Base-by-base conservation (phyloP, 2,113 vertebrate species). In the Gobio gobio region DNA sequence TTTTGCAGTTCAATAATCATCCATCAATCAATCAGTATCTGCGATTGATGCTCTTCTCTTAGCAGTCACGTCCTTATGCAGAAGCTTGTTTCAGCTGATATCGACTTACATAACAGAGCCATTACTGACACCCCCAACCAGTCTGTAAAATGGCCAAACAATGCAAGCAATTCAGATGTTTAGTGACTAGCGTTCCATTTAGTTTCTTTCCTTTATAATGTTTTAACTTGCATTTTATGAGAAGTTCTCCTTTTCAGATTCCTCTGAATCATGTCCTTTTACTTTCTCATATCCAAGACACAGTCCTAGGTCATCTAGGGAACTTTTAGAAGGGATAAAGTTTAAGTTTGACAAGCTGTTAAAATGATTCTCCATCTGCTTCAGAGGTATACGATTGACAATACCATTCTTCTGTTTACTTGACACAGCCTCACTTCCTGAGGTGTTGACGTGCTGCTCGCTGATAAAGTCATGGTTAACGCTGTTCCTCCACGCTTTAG, bases 341-440 rank as follows among this genome's bases (percentile, higher is more conserved):
- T 5, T 20, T 43, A 75, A 51, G n/a, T 66, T 22, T 64, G 45
- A 20, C 12, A 47, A 74, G 43, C 47, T 36, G 70, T 78, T 56
- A 16, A 29, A 51, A 75, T 7, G 7, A 45, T 10, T 47, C 70
- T 29, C 22, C 14, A 63, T 3, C 43, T 64, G 26, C 51, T 72
- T 45, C 18, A 40, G 5, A 40, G 22, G 54, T 51, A 22, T 2
- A 40, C 6, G 43, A 51, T 64, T 66, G 36, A 43, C 78, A 43
- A 66, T 45, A 26, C 59, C 40, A 81, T 83, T 88, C 76, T 81
- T 88, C 76, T 79, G 40, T 79, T 79, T 79, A 63, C 58, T 63
- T 47, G 22, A 58, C 49, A 68, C 13, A 6, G 22, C 33, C 12
- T 88, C 76, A 51, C 59, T 88, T 88, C 87, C 87, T 86, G 87